A percentile compares a stretch with the other conserved stretches of the same genome.
phyloP scores from a whole-genome alignment of 2,888 invertebrate genomes.

The Liposcelis brunnea region DNA sequence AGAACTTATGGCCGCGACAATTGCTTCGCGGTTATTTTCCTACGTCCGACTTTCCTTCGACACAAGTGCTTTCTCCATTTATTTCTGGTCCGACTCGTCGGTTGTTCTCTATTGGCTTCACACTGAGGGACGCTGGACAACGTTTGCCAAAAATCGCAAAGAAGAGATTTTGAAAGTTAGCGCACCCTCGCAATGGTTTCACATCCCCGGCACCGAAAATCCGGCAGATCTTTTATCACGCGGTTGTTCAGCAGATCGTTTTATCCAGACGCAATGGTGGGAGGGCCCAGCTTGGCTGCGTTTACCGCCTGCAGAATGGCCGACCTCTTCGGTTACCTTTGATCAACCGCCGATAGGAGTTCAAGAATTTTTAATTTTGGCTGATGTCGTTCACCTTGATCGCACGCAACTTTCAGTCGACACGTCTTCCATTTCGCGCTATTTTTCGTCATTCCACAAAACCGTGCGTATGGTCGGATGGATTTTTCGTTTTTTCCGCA shows the following conservation, averaged over 20 bases:
- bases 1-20: no score
- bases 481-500: no score
- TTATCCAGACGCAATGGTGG: constrained; percentile 6
- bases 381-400: no score
- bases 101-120: constrained; percentile 11
- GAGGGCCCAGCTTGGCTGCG: constrained; percentile 9
- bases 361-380: no score
- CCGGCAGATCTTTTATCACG: constrained; percentile 7
- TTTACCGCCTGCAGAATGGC: constrained; percentile 4
- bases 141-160: constrained; percentile 11
- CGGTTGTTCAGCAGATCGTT: constrained; percentile 1
- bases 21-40: no score
- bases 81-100: constrained; percentile 12
- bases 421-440: no score
- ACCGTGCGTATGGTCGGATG: no score
- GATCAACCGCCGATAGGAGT: not conserved
- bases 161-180: no score
- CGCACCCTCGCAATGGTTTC: no score
- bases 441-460: no score
- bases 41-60: constrained; percentile 1
- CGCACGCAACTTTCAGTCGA: no score
- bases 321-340: not conserved
- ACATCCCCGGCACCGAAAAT: no score
- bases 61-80: not conserved
- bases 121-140: constrained; percentile 10